Evolutionary conservation across 2,113 vertebrate species (phyloP), one percentile per base, ranked within the genome.

Genomic region (Promerops cafer): DNA sequence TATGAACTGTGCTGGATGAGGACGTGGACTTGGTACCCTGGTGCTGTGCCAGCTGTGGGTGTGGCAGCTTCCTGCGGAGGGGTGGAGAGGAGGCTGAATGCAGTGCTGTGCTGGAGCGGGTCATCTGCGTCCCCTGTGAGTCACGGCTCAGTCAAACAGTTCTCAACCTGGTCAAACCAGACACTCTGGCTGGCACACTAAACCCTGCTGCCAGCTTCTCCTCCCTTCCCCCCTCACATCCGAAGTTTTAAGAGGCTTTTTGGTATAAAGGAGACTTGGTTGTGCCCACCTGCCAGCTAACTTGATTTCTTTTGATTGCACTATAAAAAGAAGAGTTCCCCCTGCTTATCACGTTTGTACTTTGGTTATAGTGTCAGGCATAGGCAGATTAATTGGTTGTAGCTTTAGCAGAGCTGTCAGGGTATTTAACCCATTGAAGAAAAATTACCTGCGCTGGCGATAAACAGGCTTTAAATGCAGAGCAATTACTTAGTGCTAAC

Each of bases 401-500:
- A 95, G 93, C 71, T 89, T 91, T 94, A 95, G 94, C 83, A 66
- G 82, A 69, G 75, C 95, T 95, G 71, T 94, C 94, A 92, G 68
- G 47, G 52, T 95, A 93, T 94, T 96, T 95, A 93, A 96, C 90
- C 87, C 83, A 45, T 71, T 93, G 94, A 86, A 96, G 93, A 97
- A 94, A 94, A 94, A 96, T 94, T 91, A 83, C 93, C 92, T 65
- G 78, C 30, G 40, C 95, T 89, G 76, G 79, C 97, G 96, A 97
- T 97, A 94, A 96, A 96, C 84, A 93, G 77, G 71, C 71, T 93
- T 96, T 91, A 89, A 86, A 95, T 91, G 82, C 92, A 93, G 57
- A 47, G 79, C 94, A 89, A 96, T 97, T 97, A 96, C 94, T 96
- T 96, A 96, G 75, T 94, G 94, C 92, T 96, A 91, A 94, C 97